phyloP scores from a whole-genome alignment of 2,888 invertebrate species.

The Herminia tarsipennalis region DNA sequence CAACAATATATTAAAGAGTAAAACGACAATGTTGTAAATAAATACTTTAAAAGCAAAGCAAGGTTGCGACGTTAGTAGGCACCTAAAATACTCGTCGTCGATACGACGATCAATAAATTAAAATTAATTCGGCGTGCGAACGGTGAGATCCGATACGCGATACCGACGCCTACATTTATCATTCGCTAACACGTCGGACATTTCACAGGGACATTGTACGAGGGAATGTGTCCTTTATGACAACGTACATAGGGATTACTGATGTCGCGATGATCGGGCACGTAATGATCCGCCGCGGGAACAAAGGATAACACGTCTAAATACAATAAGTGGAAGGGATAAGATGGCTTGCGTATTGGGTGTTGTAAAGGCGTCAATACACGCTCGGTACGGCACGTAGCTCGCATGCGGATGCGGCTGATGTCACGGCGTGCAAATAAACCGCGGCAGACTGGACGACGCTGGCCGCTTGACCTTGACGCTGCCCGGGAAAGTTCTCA shows the following conservation, averaged over 20 bases:
- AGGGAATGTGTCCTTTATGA: conserved; percentile 71
- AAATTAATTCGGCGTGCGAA: conserved; percentile 86
- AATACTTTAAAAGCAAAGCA: conserved; percentile 72
- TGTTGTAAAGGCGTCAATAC: conserved; percentile 64
- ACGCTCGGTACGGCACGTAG: conserved; percentile 60
- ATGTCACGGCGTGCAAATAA: conserved; percentile 70
- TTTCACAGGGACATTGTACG: conserved; percentile 72
- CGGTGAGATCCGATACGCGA: conserved; percentile 84
- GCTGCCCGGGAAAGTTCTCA: conserved; percentile 65
- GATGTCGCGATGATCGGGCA: conserved; percentile 61
- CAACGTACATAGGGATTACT: conserved; percentile 61
- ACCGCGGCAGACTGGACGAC: conserved; percentile 77
- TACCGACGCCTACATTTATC: conserved; percentile 85
- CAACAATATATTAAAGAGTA: conserved; percentile 47
- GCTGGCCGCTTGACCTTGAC: conserved; percentile 72
- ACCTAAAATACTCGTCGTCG: conserved; percentile 81
- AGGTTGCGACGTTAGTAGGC: conserved; percentile 72
- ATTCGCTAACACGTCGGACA: conserved; percentile 85
- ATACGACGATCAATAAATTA: conserved; percentile 85
- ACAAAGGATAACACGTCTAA: conserved; percentile 81
- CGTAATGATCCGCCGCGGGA: conserved; percentile 72
- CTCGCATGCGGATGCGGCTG: conserved; percentile 73
- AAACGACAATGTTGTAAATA: conserved; percentile 61
- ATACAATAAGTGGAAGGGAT: conserved; percentile 77
- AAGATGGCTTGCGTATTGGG: conserved; percentile 65